phyloP scores from a whole-genome alignment of 2,797 vertebrate species.

The Apodemus agrarius region DNA sequence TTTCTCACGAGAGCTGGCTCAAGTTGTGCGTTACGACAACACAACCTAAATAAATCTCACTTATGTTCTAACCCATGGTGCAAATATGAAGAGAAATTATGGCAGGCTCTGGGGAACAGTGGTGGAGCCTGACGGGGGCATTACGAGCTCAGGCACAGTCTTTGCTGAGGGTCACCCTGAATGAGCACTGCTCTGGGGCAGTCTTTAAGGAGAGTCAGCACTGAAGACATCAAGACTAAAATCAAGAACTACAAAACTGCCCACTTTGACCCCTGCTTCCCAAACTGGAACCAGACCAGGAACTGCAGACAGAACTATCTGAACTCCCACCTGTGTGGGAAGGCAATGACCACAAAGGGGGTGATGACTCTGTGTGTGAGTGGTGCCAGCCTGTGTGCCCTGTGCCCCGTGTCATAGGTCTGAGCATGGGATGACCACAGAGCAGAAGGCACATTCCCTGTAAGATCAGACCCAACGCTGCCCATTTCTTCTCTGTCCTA shows the following conservation, averaged over 20 bases:
- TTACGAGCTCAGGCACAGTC: neutral
- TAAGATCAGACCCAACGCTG: neutral
- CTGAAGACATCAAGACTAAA: constrained; percentile 90
- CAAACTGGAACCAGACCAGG: constrained; percentile 94
- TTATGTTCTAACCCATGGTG: neutral
- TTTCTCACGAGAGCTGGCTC: neutral
- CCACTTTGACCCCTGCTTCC: constrained; percentile 94
- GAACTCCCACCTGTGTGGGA: constrained; percentile 93
- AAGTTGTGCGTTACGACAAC: neutral
- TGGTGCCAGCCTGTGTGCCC: constrained; percentile 92
- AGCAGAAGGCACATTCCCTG: neutral
- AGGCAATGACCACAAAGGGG: constrained; percentile 90
- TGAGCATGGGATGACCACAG: neutral
- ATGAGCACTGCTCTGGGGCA: neutral
- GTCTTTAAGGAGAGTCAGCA: constrained; percentile 50
- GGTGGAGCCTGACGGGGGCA: neutral
- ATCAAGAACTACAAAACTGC: constrained; percentile 92
- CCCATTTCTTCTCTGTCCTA: neutral
- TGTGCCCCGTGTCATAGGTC: constrained; percentile 93
- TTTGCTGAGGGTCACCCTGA: constrained; percentile 77
- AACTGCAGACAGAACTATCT: constrained; percentile 95
- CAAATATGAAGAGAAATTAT: constrained; percentile 1
- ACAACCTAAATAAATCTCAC: constrained; percentile 48
- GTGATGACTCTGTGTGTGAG: constrained; percentile 89
- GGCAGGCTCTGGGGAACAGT: neutral